Percentiles rank a stretch among this genome's conserved stretches.
phyloP scores from a whole-genome alignment of 2,113 vertebrate genomes.

The Salminus brasiliensis region DNA sequence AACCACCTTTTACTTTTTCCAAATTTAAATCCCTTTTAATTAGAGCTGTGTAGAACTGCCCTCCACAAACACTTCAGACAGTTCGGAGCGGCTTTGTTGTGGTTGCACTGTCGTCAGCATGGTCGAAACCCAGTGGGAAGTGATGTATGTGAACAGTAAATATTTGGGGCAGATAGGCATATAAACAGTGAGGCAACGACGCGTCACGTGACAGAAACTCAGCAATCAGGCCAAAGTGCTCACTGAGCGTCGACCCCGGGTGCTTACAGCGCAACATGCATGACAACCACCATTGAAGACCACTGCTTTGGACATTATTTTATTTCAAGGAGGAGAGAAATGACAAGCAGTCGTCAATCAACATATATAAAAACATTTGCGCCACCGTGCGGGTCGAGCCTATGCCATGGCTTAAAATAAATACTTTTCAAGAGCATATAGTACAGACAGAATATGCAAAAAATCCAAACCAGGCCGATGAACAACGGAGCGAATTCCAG shows the following conservation, averaged over 20 bases:
- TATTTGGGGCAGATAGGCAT: constrained; percentile 33
- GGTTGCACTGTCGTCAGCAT: neutral
- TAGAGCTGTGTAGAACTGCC: too few relatives aligned
- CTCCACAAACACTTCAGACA: neutral
- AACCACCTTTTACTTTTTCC: too few relatives aligned
- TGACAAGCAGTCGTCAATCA: constrained; percentile 79
- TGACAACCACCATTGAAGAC: neutral
- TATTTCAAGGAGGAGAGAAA: constrained; percentile 78
- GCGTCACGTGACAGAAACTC: constrained; percentile 28
- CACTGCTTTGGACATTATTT: constrained; percentile 72
- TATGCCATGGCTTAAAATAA: constrained; percentile 77
- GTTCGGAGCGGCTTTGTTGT: neutral
- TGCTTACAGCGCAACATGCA: neutral
- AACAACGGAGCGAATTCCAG: constrained; percentile 65
- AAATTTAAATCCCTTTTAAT: too few relatives aligned
- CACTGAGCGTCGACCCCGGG: neutral
- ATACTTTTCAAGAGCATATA: constrained; percentile 79
- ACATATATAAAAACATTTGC: constrained; percentile 76
- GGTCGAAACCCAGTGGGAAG: constrained; percentile 25
- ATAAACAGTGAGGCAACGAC: constrained; percentile 20
- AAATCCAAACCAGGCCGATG: constrained; percentile 68
- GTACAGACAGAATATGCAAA: constrained; percentile 76
- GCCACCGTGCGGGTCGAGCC: constrained; percentile 64
- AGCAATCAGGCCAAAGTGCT: neutral
- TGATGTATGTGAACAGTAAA: constrained; percentile 41